phyloP scores from a whole-genome alignment of 2,888 invertebrate species.

The Eupsilia transversa region DNA sequence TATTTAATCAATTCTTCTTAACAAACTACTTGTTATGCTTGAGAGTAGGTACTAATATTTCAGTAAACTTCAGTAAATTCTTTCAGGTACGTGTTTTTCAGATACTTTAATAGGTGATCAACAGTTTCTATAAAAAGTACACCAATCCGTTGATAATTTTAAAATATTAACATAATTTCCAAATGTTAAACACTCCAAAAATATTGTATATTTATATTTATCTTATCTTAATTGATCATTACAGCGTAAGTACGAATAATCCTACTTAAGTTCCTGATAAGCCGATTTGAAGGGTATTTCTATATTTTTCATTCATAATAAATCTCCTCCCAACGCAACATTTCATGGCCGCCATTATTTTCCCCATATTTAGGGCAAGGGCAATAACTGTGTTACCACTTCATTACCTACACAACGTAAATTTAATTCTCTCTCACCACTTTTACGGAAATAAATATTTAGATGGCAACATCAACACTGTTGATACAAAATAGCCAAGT shows the following conservation, averaged over 20 bases:
- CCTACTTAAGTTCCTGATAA: conserved; percentile 19
- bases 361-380: conserved; percentile 47
- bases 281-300: conserved; percentile 10
- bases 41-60: background rate
- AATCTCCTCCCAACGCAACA: conserved; percentile 3
- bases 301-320: conserved; percentile 35
- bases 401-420: conserved; percentile 43
- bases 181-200: background rate
- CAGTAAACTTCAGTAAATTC: background rate
- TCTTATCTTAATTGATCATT: conserved; percentile 29
- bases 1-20: background rate
- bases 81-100: background rate
- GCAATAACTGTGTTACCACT: conserved; percentile 45
- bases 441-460: conserved; percentile 21
- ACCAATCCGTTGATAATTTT: background rate
- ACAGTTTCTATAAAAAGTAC: background rate
- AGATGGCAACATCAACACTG: background rate
- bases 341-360: conserved; percentile 47
- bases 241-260: background rate
- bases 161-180: background rate
- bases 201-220: conserved; percentile 20
- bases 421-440: conserved; percentile 30
- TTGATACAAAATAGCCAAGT: background rate
- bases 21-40: background rate
- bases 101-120: background rate